Evolutionary conservation across 2,888 invertebrate species (phyloP).

Genomic region (Smittia aterrima): DNA sequence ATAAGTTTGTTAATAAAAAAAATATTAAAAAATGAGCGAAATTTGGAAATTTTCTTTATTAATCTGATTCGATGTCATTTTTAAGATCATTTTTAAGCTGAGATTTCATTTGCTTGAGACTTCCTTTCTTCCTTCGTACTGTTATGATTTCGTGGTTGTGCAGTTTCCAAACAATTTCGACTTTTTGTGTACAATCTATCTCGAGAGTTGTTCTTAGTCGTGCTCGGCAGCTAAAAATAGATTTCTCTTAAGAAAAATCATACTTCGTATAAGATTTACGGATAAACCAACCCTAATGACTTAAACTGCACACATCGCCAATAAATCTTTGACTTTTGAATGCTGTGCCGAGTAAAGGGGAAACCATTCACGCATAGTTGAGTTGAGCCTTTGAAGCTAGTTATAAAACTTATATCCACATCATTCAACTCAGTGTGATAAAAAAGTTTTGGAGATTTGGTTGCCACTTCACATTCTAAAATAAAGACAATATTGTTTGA

Average conservation of each 20-base stretch:
- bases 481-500: too few relatives aligned
- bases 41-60: too few relatives aligned
- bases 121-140: slow-evolving; percentile 48
- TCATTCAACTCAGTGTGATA: too few relatives aligned
- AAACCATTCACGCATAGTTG: slow-evolving; percentile 49
- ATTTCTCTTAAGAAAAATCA: background rate
- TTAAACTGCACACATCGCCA: slow-evolving; percentile 51
- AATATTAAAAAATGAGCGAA: too few relatives aligned
- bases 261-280: too few relatives aligned
- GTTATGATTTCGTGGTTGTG: slow-evolving; percentile 48
- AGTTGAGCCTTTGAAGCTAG: slow-evolving; percentile 46
- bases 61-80: background rate
- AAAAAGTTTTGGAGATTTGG: too few relatives aligned
- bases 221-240: background rate
- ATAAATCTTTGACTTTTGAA: slow-evolving; percentile 48
- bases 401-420: background rate
- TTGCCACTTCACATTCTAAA: too few relatives aligned
- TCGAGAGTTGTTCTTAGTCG: background rate
- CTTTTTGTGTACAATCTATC: slow-evolving; percentile 40
- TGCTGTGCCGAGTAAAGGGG: slow-evolving; percentile 49
- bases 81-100: background rate
- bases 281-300: slow-evolving; percentile 48
- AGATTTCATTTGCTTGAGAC: slow-evolving; percentile 46
- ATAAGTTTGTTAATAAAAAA: too few relatives aligned
- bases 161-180: slow-evolving; percentile 47